Evolutionary conservation across 92 coral and sea anemone species (phyloP).

Genomic region (Porites evermanni): DNA sequence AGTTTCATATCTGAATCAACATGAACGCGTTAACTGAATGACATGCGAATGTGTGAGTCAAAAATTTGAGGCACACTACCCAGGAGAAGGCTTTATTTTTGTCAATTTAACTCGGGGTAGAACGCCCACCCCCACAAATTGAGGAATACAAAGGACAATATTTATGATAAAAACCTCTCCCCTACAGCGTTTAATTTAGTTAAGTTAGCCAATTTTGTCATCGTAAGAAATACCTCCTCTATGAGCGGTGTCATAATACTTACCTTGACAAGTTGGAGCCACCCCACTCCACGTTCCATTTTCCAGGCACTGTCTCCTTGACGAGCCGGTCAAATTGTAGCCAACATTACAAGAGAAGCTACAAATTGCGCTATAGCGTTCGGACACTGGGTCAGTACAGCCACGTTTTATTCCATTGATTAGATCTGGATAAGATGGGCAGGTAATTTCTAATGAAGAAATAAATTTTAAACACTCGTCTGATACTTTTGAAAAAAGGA

Average conservation of each 20-base stretch:
- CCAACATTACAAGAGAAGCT: constrained; percentile 58
- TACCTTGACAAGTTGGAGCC: constrained; percentile 38
- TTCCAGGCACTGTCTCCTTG: constrained; percentile 34
- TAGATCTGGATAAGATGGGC: constrained; percentile 43
- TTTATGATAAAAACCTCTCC: not conserved
- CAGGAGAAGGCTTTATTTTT: no score
- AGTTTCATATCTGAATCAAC: no score
- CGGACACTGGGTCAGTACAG: constrained; percentile 25
- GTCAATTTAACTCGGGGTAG: no score
- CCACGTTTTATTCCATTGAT: constrained; percentile 53
- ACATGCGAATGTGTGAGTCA: no score
- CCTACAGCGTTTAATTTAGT: not conserved
- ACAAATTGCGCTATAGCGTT: constrained; percentile 39
- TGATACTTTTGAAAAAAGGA: not conserved
- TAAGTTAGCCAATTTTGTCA: no score
- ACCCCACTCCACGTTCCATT: constrained; percentile 64
- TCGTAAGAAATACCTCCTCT: no score
- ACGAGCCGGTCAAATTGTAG: constrained; percentile 17
- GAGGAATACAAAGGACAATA: no score
- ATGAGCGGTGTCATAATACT: not conserved
- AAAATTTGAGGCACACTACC: no score
- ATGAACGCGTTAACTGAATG: no score
- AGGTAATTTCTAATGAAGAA: constrained; percentile 37
- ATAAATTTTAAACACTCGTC: not conserved
- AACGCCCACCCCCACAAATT: no score